Evolutionary conservation across 2,797 vertebrate genomes (phyloP), one percentile per base, ranked within the genome.

Genomic region (Carduelis carduelis): DNA sequence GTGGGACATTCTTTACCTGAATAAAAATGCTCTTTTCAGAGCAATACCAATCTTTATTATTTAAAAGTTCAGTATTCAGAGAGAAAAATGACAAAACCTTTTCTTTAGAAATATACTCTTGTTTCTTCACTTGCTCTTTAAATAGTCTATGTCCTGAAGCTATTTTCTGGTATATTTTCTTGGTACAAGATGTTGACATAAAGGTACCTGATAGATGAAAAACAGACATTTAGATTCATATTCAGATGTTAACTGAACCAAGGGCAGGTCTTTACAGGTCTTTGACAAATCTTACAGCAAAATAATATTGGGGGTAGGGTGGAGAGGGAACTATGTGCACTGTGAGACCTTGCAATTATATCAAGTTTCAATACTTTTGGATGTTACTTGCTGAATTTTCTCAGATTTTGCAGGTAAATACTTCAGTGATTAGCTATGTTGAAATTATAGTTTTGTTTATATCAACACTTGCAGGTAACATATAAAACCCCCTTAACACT

Each of bases 131-230:
- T 95, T 97, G 27, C 9, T 93, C 60, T 92, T 91, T 95, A 91
- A 97, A 95, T n/a, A 87, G 32, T 6, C 4, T 52, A 8, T 87
- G 39, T 87, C 82, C 83, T 92, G 55, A 90, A 95, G 68, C 26
- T 82, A 89, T 90, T 86, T 91, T 96, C 88, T 93, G 41, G 22
- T 19, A 22, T 84, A 87, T 91, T 84, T 91, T 96, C 88, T 92
- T 35, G 24, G 22, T 80, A 47, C 85, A 90, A 96, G 39, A 76
- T 82, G 63, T 87, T 96, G 64, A 95, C 82, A 92, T 92, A 65
- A 92, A 94, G 7, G 63, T 87, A 75, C 22, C 34, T 61, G 41
- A 88, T 68, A 81, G 47, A 57, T 65, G 80, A 81, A 89, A 82
- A 30, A 6, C 68, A 93, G 37, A 81, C 26, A 83, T 87, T 75